phyloP scores from a whole-genome alignment of 2,888 invertebrate species.

The Dichetophora obliterata region DNA sequence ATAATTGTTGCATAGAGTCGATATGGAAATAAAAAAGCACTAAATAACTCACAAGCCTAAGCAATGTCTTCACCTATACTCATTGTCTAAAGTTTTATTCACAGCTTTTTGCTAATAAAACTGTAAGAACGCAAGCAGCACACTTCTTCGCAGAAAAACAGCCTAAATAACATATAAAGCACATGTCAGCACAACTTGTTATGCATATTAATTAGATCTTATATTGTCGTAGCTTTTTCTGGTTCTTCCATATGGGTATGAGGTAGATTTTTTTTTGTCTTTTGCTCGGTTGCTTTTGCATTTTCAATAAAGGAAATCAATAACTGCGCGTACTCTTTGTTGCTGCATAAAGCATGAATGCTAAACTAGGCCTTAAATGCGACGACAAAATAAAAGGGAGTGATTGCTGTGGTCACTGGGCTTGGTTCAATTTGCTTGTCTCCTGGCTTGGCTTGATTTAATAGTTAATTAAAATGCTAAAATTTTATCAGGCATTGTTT shows the following conservation, averaged over 20 bases:
- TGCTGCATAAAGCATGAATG: constrained; percentile 13
- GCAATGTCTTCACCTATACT: too few relatives aligned
- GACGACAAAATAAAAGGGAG: constrained; percentile 5
- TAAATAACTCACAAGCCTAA: too few relatives aligned
- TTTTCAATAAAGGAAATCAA: constrained; percentile 33
- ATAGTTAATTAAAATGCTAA: neutral
- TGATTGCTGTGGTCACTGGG: constrained; percentile 15
- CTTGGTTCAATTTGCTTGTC: constrained; percentile 16
- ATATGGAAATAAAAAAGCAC: too few relatives aligned
- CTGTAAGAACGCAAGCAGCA: constrained; percentile 37
- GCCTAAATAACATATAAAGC: constrained; percentile 53
- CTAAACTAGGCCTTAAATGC: neutral
- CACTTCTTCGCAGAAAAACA: constrained; percentile 50
- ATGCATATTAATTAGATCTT: constrained; percentile 45
- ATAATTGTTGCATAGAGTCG: too few relatives aligned
- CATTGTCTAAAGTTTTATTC: too few relatives aligned
- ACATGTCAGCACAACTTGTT: constrained; percentile 51
- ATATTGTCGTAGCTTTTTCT: neutral
- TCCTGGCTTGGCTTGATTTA: neutral
- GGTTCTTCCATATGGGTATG: neutral
- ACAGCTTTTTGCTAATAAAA: too few relatives aligned
- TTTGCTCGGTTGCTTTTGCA: neutral
- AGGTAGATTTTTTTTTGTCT: neutral
- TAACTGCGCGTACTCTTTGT: constrained; percentile 23
- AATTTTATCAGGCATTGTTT: constrained; percentile 27